Evolutionary conservation across 2,888 invertebrate genomes (phyloP).

Genomic region (Tipula unca): DNA sequence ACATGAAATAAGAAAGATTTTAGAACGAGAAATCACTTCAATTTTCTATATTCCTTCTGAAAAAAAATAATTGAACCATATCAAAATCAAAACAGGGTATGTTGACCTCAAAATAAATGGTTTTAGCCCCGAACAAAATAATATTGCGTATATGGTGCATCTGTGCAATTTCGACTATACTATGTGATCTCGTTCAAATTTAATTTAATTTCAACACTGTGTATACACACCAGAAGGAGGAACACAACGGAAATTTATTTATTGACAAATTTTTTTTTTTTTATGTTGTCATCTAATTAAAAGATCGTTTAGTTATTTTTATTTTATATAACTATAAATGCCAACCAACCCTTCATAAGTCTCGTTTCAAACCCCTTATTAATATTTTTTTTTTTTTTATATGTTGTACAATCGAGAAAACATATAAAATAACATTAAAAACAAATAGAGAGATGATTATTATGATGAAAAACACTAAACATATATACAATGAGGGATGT

Average conservation of each 20-base stretch:
- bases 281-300: constrained; percentile 9
- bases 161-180: neutral
- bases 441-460: constrained; percentile 8
- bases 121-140: neutral
- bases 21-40: too few relatives aligned
- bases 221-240: neutral
- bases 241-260: neutral
- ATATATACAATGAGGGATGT: neutral
- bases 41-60: neutral
- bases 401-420: neutral
- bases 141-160: neutral
- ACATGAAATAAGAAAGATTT: too few relatives aligned
- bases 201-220: neutral
- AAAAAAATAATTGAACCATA: neutral
- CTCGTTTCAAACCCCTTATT: constrained; percentile 2
- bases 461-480: neutral
- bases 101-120: neutral
- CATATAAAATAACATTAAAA: neutral
- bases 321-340: neutral
- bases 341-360: neutral
- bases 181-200: neutral
- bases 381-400: neutral
- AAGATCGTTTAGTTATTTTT: neutral
- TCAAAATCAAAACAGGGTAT: neutral
- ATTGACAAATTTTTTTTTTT: constrained; percentile 3